Percentiles rank a stretch among this genome's conserved stretches.
Evolutionary conservation across 2,888 invertebrate species (phyloP).

Genomic region (Ypsolopha sequella): DNA sequence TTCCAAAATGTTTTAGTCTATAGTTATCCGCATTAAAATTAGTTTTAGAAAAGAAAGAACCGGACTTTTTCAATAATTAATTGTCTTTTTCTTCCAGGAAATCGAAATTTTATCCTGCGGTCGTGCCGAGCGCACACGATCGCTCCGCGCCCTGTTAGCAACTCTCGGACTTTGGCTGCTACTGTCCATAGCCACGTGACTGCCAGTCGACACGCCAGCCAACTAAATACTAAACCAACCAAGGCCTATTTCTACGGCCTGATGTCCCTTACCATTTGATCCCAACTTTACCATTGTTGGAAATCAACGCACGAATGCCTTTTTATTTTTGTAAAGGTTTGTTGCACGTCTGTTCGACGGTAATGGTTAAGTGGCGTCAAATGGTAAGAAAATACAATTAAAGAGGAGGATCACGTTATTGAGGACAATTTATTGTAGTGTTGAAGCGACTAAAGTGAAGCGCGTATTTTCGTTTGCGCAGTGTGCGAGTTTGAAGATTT

Average conservation of each 20-base stretch:
- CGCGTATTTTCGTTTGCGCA: neutral
- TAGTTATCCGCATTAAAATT: too few relatives aligned
- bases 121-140: conserved; percentile 38
- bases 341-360: neutral
- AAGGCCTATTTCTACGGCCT: neutral
- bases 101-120: conserved; percentile 76
- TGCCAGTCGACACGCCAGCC: conserved; percentile 14
- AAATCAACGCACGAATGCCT: neutral
- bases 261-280: neutral
- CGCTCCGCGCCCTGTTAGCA: conserved; percentile 26
- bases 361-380: neutral
- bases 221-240: neutral
- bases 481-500: conserved; percentile 5
- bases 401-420: neutral
- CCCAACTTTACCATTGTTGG: too few relatives aligned
- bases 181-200: conserved; percentile 44
- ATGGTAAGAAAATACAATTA: neutral
- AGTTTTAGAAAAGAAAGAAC: too few relatives aligned
- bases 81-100: conserved; percentile 56
- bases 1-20: too few relatives aligned
- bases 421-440: neutral
- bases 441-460: neutral
- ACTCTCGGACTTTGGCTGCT: conserved; percentile 28
- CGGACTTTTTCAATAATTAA: neutral
- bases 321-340: neutral